These are phyloP conservation scores for Linyphia triangularis DNA, from an alignment of 2,888 invertebrate species.

Conservation along the genomic window DNA sequence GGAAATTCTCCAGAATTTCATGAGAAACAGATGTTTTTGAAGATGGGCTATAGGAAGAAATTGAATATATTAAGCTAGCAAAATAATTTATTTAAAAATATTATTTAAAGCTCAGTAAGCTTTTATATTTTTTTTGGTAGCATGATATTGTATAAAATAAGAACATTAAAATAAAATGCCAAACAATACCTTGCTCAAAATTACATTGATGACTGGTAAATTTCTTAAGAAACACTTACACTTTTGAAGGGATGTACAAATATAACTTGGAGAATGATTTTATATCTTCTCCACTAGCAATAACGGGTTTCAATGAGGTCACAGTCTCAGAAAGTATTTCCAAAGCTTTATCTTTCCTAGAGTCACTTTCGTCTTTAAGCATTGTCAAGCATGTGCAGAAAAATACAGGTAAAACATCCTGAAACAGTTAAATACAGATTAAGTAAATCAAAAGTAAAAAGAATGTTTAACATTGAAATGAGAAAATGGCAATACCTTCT, in stretches of 20 bases:
- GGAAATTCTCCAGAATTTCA: slow-evolving; percentile 17
- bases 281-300: slow-evolving; percentile 29
- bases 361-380: background rate
- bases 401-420: slow-evolving; percentile 64
- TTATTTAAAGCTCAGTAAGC: background rate
- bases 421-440: background rate
- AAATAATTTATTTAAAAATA: background rate
- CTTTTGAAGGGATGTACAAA: slow-evolving; percentile 26
- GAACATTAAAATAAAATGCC: background rate
- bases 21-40: background rate
- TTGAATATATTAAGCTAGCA: background rate
- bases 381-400: slow-evolving; percentile 49
- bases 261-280: slow-evolving; percentile 60
- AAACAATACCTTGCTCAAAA: too few species aligned
- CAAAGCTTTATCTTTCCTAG: slow-evolving; percentile 13
- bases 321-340: slow-evolving; percentile 48
- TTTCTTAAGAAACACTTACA: slow-evolving; percentile 54
- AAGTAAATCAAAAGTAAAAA: background rate
- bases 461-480: background rate
- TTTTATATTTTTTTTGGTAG: background rate
- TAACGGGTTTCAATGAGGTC: slow-evolving; percentile 26
- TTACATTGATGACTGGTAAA: too few species aligned
- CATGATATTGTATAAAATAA: background rate
- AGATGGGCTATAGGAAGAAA: background rate
- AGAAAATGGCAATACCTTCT: background rate